These are phyloP conservation scores for Lasioglossum morio DNA, from an alignment of 2,888 invertebrate species.

Conservation along the genomic window DNA sequence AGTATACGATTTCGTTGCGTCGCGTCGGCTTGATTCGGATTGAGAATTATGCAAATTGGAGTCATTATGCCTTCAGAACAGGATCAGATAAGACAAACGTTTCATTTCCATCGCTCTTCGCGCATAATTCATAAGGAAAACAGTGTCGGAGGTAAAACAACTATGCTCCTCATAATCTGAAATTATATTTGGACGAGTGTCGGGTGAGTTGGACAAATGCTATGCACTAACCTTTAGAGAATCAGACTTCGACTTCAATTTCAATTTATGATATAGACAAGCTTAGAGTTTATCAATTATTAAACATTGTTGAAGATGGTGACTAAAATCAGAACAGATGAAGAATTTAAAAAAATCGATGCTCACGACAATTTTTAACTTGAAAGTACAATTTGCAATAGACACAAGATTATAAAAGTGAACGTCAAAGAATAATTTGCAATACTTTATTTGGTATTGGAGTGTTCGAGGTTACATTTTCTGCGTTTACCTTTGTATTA, in stretches of 20 bases:
- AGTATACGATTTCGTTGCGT: not conserved
- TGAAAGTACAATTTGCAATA: not conserved
- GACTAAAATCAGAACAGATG: too few relatives aligned
- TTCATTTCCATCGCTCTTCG: not conserved
- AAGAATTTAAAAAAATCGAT: not conserved
- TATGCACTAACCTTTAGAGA: not conserved
- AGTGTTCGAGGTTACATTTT: not conserved
- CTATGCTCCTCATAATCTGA: not conserved
- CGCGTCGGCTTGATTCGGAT: not conserved
- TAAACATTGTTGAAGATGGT: not conserved
- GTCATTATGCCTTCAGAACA: not conserved
- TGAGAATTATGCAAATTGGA: not conserved
- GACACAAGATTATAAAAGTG: too few relatives aligned
- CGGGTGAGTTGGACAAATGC: not conserved
- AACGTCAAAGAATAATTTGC: too few relatives aligned
- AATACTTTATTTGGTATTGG: too few relatives aligned
- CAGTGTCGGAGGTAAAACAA: not conserved
- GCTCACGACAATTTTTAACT: not conserved
- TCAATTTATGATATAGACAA: not conserved
- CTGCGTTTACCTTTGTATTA: not conserved
- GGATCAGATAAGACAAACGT: conserved; percentile 2
- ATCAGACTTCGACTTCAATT: not conserved
- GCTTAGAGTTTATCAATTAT: not conserved
- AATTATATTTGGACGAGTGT: not conserved
- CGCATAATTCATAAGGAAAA: not conserved